Base-by-base conservation (phyloP, 2,113 vertebrate species). In the Strix uralensis region DNA sequence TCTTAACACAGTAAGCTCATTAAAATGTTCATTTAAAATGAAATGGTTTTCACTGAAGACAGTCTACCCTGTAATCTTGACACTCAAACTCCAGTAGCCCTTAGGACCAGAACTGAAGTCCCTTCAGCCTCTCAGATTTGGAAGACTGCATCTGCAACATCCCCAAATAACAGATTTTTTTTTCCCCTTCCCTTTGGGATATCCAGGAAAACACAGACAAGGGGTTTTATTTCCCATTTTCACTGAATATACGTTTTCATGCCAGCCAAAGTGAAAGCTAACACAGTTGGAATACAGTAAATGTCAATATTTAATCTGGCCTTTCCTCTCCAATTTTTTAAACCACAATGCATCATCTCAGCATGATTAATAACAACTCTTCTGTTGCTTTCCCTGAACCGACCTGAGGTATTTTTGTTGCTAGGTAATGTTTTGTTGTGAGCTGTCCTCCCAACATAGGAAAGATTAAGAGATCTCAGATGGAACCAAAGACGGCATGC, bases 241-340 rank as follows among this genome's bases (percentile, higher is more conserved):
- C 62, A 86, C 40, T 62, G 71, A 88, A 81, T 85, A 88, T 79
- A 96, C 10, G 34, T 88, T 90, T 95, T 88, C 40, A 44, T 86
- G 86, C 96, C 93, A 96, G 92, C 80, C 54, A 93, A 97, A 95
- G 66, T 86, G 90, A 97, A 98, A 97, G 93, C 70, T 92, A 96
- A 94, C 93, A 92, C 80, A 92, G 92, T 73, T 95, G 88, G 94
- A 95, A 84, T 70, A 94, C 32, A 86, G 72, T 85, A 95, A 97
- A 96, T 88, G 94, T 97, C 95, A 96, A 78, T 96, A 97, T 97
- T 97, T 97, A 98, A 97, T 97, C 87, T 93, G 93, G 67, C 49
- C 81, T 96, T 97, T 95, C 94, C 88, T 89, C 96, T 88, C 88
- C 92, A 90, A 65, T 95, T 95, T 94, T 96, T 94, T 75, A 92